Evolutionary conservation across 2,113 vertebrate species (phyloP), one percentile per base, ranked within the genome.

Genomic region (Microtus montanus): DNA sequence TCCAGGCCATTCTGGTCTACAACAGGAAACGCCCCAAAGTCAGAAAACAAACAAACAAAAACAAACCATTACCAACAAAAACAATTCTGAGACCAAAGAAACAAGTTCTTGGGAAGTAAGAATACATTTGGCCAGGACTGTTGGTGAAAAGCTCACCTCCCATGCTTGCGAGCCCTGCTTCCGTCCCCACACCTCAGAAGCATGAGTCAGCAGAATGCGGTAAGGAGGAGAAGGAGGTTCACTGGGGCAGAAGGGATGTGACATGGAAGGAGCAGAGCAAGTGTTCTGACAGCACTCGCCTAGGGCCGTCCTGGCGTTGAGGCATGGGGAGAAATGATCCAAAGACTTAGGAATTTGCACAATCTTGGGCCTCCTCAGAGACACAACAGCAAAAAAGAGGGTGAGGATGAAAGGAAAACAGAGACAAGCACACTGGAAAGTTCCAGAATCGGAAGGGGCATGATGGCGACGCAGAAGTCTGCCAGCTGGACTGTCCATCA

Each of bases 161-260:
- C 14, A 1, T 3, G n/a, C 52, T 0, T 19, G n/a, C 38, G 38
- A 61, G 5, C 38, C 44, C n/a, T 5, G 26, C 1, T 17, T 19
- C 58, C 24, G 17, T 49, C 15, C 26, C 33, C 20, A 61, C n/a
- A 47, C 38, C 26, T 52, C 75, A 15, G 7, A 49, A 14, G 8
- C 44, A 11, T 13, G 6, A 7, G 71, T 24, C n/a, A 30, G 44
- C 30, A 52, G 77, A 35, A 33, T 33, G 10, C 15, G 3, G 3
- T 35, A 79, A 11, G 28, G 41, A 54, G 52, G 52, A 54, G 54
- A 47, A 74, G 24, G 14, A 79, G 33, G 77, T 52, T 52, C 52
- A 79, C 19, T 52, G 1, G 15, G 47, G 47, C 47, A 35, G 47
- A 79, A 20, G 77, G 30, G 52, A 20, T 15, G 19, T 8, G 28